Evolutionary conservation across 2,113 vertebrate genomes (phyloP).

Genomic region (Nicator chloris): DNA sequence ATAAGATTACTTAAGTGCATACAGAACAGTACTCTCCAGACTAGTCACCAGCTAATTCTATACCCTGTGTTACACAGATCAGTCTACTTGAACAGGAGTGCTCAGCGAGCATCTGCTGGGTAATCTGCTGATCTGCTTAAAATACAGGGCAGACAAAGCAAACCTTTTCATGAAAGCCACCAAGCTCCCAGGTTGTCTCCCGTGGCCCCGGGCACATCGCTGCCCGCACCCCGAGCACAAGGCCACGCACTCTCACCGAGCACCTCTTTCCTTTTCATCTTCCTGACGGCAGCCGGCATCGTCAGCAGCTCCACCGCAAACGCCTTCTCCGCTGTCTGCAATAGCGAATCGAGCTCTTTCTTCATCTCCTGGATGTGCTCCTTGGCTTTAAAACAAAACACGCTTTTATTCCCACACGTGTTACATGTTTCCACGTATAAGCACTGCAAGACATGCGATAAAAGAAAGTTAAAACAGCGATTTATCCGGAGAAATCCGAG

Average conservation of each 20-base stretch:
- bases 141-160: neutral
- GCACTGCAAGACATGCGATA: accelerated
- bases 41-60: neutral
- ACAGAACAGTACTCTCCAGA: neutral
- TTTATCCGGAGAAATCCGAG: neutral
- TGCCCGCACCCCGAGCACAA: neutral
- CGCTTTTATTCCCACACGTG: accelerated
- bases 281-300: constrained; percentile 37
- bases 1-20: neutral
- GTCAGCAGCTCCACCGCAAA: constrained; percentile 52
- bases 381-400: constrained; percentile 20
- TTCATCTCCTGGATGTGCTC: constrained; percentile 45
- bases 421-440: accelerated
- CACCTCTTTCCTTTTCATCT: constrained; percentile 51
- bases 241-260: neutral
- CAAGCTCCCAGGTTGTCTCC: neutral
- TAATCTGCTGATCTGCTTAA: neutral
- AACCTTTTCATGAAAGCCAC: neutral
- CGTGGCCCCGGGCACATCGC: neutral
- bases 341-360: constrained; percentile 43
- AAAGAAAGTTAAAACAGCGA: accelerated
- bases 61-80: neutral
- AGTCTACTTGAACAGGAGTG: neutral
- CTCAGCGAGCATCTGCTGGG: neutral
- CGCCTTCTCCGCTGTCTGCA: constrained; percentile 41